Conservation (phyloP, 1,140 invertebrate species). For the Idris sp. region DNA sequence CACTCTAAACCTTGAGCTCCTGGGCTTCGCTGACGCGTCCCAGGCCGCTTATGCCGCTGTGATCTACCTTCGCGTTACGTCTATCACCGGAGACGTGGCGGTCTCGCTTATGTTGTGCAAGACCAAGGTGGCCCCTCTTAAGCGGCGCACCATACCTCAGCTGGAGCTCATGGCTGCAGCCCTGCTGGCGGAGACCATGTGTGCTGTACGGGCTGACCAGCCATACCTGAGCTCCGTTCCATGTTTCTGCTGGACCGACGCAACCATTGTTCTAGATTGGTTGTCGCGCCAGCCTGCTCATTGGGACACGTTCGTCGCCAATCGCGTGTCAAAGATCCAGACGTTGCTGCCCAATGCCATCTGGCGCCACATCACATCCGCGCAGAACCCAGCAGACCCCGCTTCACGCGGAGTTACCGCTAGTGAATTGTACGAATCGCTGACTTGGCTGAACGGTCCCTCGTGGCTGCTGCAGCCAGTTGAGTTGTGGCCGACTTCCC, state of each 20-base stretch:
- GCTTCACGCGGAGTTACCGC: not conserved
- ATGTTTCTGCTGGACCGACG: constrained; percentile 9
- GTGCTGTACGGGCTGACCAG: too few species aligned
- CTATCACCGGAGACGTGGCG: not conserved
- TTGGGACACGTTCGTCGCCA: not conserved
- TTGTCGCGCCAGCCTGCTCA: not conserved
- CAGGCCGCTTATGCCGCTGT: constrained; percentile 4
- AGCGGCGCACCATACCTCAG: constrained; percentile 1
- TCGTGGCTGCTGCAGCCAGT: not conserved
- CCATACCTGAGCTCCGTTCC: not conserved
- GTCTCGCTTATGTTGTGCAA: not conserved
- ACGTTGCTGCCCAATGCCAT: not conserved
- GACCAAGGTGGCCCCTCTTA: constrained; percentile 10
- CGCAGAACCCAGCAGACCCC: not conserved
- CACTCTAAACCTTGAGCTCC: not conserved
- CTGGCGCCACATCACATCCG: not conserved
- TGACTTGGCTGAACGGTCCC: not conserved
- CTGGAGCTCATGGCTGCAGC: constrained; percentile 1
- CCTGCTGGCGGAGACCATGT: not conserved
- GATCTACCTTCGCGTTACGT: not conserved
- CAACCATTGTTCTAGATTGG: constrained; percentile 15
- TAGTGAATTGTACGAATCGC: not conserved
- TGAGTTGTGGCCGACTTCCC: not conserved
- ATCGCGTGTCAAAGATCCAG: not conserved
- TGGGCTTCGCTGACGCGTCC: constrained; percentile 3